Percentiles rank a stretch among this genome's conserved stretches.
phyloP scores from a whole-genome alignment of 2,797 vertebrate species.

The Acanthiza pusilla region DNA sequence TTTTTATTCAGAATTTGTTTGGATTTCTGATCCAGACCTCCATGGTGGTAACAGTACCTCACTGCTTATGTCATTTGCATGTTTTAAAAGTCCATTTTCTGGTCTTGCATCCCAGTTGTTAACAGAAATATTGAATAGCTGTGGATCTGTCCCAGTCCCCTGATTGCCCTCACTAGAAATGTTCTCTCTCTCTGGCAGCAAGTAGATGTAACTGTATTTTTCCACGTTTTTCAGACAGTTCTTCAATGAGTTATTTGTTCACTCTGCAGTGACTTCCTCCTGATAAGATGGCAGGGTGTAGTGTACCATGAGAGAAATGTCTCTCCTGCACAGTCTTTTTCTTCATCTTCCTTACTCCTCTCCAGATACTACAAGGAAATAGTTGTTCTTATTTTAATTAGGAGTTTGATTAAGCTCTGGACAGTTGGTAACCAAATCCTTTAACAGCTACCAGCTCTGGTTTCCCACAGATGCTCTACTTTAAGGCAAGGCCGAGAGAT shows the following conservation, averaged over 20 bases:
- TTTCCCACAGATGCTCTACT: background rate
- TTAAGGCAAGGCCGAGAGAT: background rate
- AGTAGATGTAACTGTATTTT: background rate
- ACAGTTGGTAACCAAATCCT: background rate
- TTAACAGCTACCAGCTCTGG: background rate
- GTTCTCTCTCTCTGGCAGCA: background rate
- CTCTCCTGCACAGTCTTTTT: background rate
- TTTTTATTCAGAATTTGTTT: background rate
- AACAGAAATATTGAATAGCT: background rate
- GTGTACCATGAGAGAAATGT: background rate
- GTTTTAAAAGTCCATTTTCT: background rate
- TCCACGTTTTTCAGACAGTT: background rate
- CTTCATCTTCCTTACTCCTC: background rate
- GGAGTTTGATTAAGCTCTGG: background rate
- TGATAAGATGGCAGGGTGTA: background rate
- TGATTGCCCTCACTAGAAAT: background rate
- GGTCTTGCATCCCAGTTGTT: background rate
- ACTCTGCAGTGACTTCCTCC: background rate
- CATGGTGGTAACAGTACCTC: background rate
- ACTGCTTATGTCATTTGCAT: background rate
- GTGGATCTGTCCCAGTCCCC: background rate
- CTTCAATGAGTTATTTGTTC: background rate
- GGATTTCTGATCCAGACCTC: background rate
- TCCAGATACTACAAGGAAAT: background rate
- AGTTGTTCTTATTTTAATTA: slow-evolving; percentile 1